Evolutionary conservation across 2,113 vertebrate genomes (phyloP), one percentile per base, ranked within the genome.

Genomic region (Cygnus buccinator): DNA sequence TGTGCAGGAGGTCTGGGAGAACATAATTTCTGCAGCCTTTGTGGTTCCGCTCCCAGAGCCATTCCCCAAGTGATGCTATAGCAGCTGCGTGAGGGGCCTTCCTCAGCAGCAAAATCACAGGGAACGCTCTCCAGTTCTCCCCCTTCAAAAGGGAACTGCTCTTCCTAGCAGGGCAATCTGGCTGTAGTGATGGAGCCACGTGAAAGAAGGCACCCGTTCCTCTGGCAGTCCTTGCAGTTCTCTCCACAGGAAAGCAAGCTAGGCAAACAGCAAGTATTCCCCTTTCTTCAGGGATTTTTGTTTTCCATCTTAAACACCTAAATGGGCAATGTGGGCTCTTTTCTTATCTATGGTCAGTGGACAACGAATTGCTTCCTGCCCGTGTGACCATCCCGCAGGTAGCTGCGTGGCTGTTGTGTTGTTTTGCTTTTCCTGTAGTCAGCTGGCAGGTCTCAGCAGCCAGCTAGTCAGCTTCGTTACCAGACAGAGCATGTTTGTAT

Each of bases 181-280:
- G 10, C 39, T 58, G 29, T 33, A 54, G 29, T 0, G 0, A 31
- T 28, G n/a, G 54, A 62, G 37, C 26, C 29, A 13, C 0, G 0
- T 21, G 55, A 76, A 54, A 71, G 46, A 22, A 52, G 44, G 18
- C 18, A 7, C 20, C 26, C 59, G 70, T 11, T 84, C 28, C 46
- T 50, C 67, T 85, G 19, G 13, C n/a, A 39, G 39, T 31, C 26
- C 75, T 87, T 57, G 20, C 14, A 31, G 37, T 7, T 58, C 28
- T 86, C 3, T 90, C 41, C 39, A 6, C 1, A 2, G 29, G 31
- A 88, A 76, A 68, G 41, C 16, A 37, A 11, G 12, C 10, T 1
- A 50, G 37, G 25, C 41, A 50, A 90, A 52, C 0, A 5, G 37
- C 23, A 71, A 77, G 13, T 21, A 12, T 67, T 82, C 74, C 43